Percentiles rank a stretch among this genome's conserved stretches.
These are phyloP conservation scores for Tachystola acroxantha DNA, from an alignment of 2,888 invertebrate genomes.

Conservation along the genomic window DNA sequence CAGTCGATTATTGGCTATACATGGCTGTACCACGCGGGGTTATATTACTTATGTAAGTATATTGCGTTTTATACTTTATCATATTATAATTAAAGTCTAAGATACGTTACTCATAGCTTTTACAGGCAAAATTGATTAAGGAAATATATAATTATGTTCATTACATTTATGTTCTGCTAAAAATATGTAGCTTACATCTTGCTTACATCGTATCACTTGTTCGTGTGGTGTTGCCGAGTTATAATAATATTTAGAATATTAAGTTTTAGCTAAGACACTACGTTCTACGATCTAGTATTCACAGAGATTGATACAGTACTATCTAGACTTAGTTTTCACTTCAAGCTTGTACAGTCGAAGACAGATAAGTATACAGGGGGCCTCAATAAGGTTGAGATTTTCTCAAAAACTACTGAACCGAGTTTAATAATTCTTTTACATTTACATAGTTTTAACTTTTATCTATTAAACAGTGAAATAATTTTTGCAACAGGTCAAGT, in stretches of 20 bases:
- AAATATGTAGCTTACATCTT: constrained; percentile 60
- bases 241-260: constrained; percentile 70
- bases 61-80: constrained; percentile 26
- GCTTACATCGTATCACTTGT: constrained; percentile 71
- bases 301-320: constrained; percentile 66
- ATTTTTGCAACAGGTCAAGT: no score
- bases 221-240: constrained; percentile 70
- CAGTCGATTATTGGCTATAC: constrained; percentile 36
- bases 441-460: no score
- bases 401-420: no score
- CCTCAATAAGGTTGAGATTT: no score
- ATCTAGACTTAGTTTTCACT: background rate
- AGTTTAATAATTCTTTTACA: no score
- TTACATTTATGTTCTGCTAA: constrained; percentile 48
- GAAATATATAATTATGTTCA: constrained; percentile 49
- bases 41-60: constrained; percentile 20
- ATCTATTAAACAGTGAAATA: no score
- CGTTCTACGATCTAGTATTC: constrained; percentile 71
- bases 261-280: constrained; percentile 73
- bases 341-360: no score
- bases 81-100: constrained; percentile 31
- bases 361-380: no score
- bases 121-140: constrained; percentile 59
- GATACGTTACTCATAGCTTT: constrained; percentile 51
- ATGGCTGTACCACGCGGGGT: constrained; percentile 25